Base-by-base conservation (phyloP, 2,888 invertebrate species). In the Gastracanthus pulcherrimus region DNA sequence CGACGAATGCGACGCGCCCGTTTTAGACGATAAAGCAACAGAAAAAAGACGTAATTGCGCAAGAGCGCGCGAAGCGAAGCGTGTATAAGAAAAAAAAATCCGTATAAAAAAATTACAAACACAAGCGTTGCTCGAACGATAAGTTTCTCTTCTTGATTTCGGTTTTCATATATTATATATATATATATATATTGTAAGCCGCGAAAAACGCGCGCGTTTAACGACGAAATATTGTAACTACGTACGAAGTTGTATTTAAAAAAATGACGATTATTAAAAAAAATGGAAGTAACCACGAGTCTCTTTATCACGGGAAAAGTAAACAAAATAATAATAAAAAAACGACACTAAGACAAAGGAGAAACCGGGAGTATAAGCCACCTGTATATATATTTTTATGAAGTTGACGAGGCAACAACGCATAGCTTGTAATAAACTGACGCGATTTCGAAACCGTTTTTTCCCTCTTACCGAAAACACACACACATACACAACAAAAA, bases 311-410 rank as follows among this genome's bases (percentile, higher is more conserved):
- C 80, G 45, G 60, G 1, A 76, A 82, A 70, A 70, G 62, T 80
- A 41, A 64, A 80, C 45, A 72, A 66, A 77, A 34, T 34, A 76
- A 41, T 71, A 58, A n/a, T 34, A 80, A 74, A 64, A 58, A 70
- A 70, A 29, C 31, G 78, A 78, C 23, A 58, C n/a, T 74, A 75
- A 64, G 41, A 64, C 72, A 80, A 74, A 67, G 26, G 69, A 62
- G 60, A 62, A 76, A 77, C 70, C 74, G 70, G 26, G 60, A 72
- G 48, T 69, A 82, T 80, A 82, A 76, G 76, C 82, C 74, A 80
- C 41, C 80, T 87, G 86, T 84, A 84, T 86, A 90, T 90, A 91
- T 91, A 91, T 91, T 91, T 91, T 91, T 91, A 90, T 90, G 89
- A 90, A 90, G 89, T 89, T 89, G 87, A 89, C 89, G 88, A 90